Conservation (phyloP, 2,797 vertebrate genomes). For the Silurus lanzhouensis region DNA sequence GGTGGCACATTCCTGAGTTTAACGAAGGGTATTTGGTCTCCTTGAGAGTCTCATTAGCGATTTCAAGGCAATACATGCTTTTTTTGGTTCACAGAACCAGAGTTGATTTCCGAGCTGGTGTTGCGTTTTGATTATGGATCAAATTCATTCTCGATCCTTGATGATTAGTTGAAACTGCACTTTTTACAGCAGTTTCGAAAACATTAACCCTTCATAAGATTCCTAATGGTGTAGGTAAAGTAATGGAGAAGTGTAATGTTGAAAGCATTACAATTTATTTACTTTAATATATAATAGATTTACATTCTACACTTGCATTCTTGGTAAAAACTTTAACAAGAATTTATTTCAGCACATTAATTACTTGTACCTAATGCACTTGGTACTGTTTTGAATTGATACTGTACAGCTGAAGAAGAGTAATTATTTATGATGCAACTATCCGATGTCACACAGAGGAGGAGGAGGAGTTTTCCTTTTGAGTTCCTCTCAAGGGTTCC, state of each 20-base stretch:
- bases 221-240: background rate
- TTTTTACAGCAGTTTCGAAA: background rate
- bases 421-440: background rate
- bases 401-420: background rate
- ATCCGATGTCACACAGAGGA: background rate
- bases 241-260: background rate
- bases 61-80: background rate
- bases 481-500: background rate
- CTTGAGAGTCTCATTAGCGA: background rate
- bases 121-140: background rate
- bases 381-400: background rate
- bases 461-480: background rate
- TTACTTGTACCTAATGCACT: background rate
- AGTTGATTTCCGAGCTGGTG: background rate
- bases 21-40: background rate
- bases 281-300: background rate
- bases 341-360: background rate
- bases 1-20: constrained; percentile 13
- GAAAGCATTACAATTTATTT: constrained; percentile 6
- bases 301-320: background rate
- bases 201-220: background rate
- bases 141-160: background rate
- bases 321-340: background rate
- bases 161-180: background rate
- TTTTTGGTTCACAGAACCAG: background rate